Evolutionary conservation across 2,888 invertebrate genomes (phyloP), one percentile per base, ranked within the genome.

Genomic region (Microdon myrmicae): DNA sequence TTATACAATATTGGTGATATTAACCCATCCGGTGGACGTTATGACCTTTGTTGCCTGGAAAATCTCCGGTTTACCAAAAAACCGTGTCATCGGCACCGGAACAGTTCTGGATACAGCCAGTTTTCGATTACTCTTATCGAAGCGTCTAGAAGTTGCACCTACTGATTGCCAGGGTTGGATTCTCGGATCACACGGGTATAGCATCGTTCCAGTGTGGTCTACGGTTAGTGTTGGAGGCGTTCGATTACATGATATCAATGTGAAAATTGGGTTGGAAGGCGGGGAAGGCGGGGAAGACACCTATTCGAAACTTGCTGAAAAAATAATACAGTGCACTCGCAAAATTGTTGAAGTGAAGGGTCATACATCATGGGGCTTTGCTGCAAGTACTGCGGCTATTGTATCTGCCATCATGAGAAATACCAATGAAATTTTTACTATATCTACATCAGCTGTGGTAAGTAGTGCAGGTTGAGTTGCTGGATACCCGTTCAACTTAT

Each of bases 121-220:
- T 34, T 94, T 96, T 80, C 85, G 93, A 2, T 91, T 90, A 75
- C 81, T 92, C 31, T 82, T 96, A 32, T 89, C 92, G 0, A 87
- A 93, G 74, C 86, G 84, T 67, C 81, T 95, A 8, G 85, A 86
- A 23, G 84, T 94, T 10, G 89, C 92, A 0, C 85, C 93, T 0
- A 84, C 87, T 4, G 90, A 89, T 55, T 88, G 90, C 67, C 90
- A 93, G 71, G 94, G 90, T 0, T 94, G 88, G 84, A 89, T 95
- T 69, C 90, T 95, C 70, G 95, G 94, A 2, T 95, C 95, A 73
- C 94, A 95, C 71, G 95, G 95, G 0, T 90, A 91, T 70, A 87
- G 87, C 16, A 89, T 90, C 69, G 90, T 94, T 53, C 88, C 94
- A 1, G 89, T 94, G 1, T 94, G 94, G 94, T 93, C 93, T 1